Evolutionary conservation across 2,888 invertebrate species (phyloP), one percentile per base, ranked within the genome.

Genomic region (Acleris sparsana): DNA sequence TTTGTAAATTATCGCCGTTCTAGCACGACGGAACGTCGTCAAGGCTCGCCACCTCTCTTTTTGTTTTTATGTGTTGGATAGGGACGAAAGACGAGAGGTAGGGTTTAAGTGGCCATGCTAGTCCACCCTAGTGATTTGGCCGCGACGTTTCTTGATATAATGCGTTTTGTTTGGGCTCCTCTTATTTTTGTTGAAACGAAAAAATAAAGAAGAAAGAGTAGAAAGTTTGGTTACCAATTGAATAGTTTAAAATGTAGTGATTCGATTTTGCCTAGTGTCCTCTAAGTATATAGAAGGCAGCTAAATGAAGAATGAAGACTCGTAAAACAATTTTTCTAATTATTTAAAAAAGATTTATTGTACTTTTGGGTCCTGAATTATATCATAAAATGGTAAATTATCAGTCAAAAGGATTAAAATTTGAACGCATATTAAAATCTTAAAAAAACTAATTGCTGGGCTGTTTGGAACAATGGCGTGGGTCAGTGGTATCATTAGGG

Each of bases 81-180:
- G 53, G 48, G 62, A 66, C 16, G 33, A 55, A 33, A 53, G 25
- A 9, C 3, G 25, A 13, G 43, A 33, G 59, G 59, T 53, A 59
- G 59, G 57, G 66, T 62, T 66, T 62, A 62, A 62, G 66, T 57
- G 62, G 60, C 59, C 25, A 9, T 59, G 60, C 64, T 64, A 65
- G 63, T 59, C 64, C 60, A 61, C 65, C 60, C 65, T 61, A 53
- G 60, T 65, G 65, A 65, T 66, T 66, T 66, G 66, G 61, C 61
- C 51, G 39, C 62, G 62, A 62, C 61, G 52, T 61, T 62, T 66
- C 57, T 66, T 66, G 61, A 66, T 66, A 62, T 66, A 66, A 66
- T 62, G 57, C 57, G 60, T 61, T 56, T 25, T 57, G 51, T 66
- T 52, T 66, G 46, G 13, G 7, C 56, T 61, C 65, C 59, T 60